Evolutionary conservation across 2,888 invertebrate genomes (phyloP), one percentile per base, ranked within the genome.

Genomic region (Thereva nobilitata): DNA sequence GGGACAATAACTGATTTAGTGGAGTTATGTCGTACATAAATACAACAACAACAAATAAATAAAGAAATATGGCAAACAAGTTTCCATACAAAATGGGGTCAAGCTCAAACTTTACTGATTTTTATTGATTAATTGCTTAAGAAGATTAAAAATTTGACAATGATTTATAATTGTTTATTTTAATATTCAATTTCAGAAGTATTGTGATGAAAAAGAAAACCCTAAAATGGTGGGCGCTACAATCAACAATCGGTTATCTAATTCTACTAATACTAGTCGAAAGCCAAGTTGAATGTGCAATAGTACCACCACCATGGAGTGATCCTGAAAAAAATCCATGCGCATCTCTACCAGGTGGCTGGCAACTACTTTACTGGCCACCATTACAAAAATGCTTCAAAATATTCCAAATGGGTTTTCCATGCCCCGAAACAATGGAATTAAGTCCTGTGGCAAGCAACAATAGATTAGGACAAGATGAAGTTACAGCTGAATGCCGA

Each of bases 361-460:
- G 93, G 93, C 91, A 93, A 75, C 84, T 92, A 76, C 84, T 93
- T 65, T 92, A 89, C 79, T 93, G 93, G 93, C 89, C 92, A 6
- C 84, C 86, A 1, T 89, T 93, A 77, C 89, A 90, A 70, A 88
- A 90, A 79, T 93, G 93, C 81, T 93, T 93, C 78, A 91, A 90
- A 77, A 93, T 93, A 79, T 93, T 93, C 76, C 89, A 91, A 84
- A 88, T 86, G 38, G 92, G 92, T 9, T 84, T 88, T 72, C 93
- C 93, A 0, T 93, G 93, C 75, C 90, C 92, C 0, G 89, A 90
- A 0, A 91, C 90, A 7, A 92, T 92, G 86, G 93, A 93, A 80
- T 80, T 93, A 38, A 88, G 89, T 70, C 91, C 92, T 0, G 85
- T 76, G 79, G 37, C 37, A 7, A 44, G 10, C 9, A 64, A 64